Evolutionary conservation across 2,113 vertebrate species (phyloP).

Genomic region (Pituophis catenifer): DNA sequence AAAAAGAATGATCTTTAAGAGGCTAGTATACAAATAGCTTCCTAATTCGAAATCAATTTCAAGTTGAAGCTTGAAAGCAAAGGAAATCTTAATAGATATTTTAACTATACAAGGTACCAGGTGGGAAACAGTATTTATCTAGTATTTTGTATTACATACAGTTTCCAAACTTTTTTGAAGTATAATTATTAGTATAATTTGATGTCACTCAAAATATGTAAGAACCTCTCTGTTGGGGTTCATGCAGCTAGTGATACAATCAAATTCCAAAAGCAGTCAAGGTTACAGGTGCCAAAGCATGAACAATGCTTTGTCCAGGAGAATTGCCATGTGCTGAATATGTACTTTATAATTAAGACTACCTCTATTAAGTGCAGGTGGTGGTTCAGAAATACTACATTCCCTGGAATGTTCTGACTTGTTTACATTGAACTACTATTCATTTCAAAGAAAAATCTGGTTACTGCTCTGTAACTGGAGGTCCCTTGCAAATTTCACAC

Average conservation of each 20-base stretch:
- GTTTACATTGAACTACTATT: not conserved
- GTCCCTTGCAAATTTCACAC: not conserved
- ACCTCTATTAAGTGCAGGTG: not conserved
- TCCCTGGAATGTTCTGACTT: not conserved
- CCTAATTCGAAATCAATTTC: not conserved
- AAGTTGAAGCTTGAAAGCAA: not conserved
- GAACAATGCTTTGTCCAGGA: not conserved
- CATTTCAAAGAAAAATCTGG: not conserved
- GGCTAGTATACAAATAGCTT: not conserved
- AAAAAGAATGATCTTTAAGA: not conserved
- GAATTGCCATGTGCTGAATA: not conserved
- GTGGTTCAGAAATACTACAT: not conserved
- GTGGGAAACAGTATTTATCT: not conserved
- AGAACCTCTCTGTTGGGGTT: not conserved
- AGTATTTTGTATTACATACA: not conserved
- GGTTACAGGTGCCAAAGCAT: not conserved
- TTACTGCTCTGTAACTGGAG: not conserved
- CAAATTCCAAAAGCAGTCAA: not conserved
- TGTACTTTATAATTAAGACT: not conserved
- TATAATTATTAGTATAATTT: not conserved
- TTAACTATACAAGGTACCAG: not conserved
- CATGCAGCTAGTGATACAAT: not conserved
- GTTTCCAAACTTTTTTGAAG: not conserved
- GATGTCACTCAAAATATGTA: not conserved
- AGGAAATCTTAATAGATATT: not conserved